These are phyloP conservation scores for Aegotheles bennettii DNA, from an alignment of 2,113 vertebrate species.

Conservation along the genomic window DNA sequence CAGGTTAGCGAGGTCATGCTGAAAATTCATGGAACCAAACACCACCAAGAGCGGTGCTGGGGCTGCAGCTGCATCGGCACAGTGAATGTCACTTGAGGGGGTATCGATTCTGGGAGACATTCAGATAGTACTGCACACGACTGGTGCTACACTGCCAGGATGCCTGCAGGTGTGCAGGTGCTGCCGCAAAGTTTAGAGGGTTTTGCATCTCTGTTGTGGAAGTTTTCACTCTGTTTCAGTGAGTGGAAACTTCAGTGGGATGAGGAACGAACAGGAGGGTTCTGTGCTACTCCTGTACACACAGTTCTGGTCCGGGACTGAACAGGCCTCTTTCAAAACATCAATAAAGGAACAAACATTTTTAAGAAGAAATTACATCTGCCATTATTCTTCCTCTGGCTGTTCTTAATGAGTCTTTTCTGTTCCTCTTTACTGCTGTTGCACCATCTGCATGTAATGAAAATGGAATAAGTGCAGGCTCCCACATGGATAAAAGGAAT, in stretches of 20 bases:
- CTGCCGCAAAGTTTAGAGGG: neutral
- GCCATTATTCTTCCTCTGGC: neutral
- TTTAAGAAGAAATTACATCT: neutral
- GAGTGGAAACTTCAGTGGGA: neutral
- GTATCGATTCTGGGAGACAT: neutral
- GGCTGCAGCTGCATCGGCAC: neutral
- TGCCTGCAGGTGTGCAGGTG: neutral
- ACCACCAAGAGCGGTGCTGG: accelerated
- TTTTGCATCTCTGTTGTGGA: neutral
- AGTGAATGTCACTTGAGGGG: accelerated
- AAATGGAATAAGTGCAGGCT: neutral
- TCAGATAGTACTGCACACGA: neutral
- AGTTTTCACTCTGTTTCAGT: neutral
- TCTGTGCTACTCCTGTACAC: neutral
- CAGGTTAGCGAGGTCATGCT: accelerated
- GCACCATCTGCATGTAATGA: neutral
- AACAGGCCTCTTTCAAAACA: neutral
- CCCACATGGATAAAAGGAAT: neutral
- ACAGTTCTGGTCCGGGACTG: neutral
- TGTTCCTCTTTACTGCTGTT: neutral
- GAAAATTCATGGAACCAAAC: neutral
- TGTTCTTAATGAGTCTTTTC: neutral
- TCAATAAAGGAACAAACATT: neutral
- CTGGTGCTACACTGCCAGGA: accelerated
- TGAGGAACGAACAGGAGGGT: neutral